Base-by-base conservation (phyloP, 2,113 vertebrate genomes). In the Turnix velox region DNA sequence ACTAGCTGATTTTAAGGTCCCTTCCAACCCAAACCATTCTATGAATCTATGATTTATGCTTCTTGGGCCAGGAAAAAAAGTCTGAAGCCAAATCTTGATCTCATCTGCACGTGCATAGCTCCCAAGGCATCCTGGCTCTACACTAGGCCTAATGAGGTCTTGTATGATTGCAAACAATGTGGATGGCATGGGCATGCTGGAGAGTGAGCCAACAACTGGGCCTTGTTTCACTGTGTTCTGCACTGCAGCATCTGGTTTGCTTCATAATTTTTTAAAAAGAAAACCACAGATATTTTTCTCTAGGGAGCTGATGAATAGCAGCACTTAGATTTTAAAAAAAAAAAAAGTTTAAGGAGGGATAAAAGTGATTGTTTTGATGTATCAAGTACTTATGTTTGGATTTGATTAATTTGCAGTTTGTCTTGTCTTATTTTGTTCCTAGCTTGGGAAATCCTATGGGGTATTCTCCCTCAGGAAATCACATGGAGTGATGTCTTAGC, bases 211-310 rank as follows among this genome's bases (percentile, higher is more conserved):
- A 54, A 83, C 84, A 71, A 90, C 73, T 78, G 85, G 22, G 87
- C 90, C 88, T 65, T 54, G 54, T 54, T 76, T 76, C 1, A 7
- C 65, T 92, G 57, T 55, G 59, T 79, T 88, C 83, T 55, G 69
- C 52, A 30, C 87, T 69, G 76, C 68, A 96, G 82, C 96, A 95
- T 93, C 96, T 95, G 97, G 33, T 96, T 96, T 90, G 57, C 77
- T 95, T 94, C 88, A 91, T 90, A 30, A 25, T 89, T 87, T 93
- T 91, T 84, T 63, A 46, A 84, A 84, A 79, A 93, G 69, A 45
- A 89, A 78, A 19, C 49, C 77, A 25, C 87, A 95, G 79, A 73
- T 88, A 88, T 88, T 95, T 93, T 89, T 89, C 84, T 55, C 66
- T 66, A 35, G 94, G 71, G 77, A 95, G 52, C 18, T 73, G 84